Percentiles rank a stretch among this genome's conserved stretches.
These are phyloP conservation scores for Paraescarpia echinospica DNA, from an alignment of 1,140 invertebrate species.

Conservation along the genomic window DNA sequence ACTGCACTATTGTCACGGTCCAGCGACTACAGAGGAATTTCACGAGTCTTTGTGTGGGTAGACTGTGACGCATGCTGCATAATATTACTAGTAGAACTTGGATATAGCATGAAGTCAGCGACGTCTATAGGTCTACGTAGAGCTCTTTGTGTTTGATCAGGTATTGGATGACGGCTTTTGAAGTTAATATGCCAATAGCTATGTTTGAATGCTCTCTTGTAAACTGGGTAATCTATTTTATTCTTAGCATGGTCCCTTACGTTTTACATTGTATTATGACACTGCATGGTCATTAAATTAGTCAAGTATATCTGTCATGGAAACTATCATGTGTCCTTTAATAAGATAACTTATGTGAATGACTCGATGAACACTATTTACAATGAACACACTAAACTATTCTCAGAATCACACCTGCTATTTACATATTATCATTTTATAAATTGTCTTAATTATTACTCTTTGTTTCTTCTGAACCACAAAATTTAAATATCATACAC, in stretches of 20 bases:
- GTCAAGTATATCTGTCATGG: neutral
- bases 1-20: neutral
- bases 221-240: neutral
- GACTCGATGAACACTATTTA: no score
- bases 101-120: neutral
- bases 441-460: no score
- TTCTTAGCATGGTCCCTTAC: neutral
- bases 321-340: neutral
- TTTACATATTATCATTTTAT: no score
- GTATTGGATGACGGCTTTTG: neutral
- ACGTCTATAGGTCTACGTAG: neutral
- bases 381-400: no score
- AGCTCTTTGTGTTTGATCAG: neutral
- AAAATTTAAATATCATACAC: no score
- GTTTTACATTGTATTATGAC: neutral
- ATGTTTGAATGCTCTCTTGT: neutral
- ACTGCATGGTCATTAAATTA: neutral
- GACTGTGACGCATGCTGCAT: neutral
- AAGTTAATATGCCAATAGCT: neutral
- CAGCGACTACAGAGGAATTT: neutral
- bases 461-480: no score
- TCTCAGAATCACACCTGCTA: no score
- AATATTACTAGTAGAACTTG: neutral
- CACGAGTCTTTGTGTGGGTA: neutral
- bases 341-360: neutral